Base-by-base conservation (phyloP, 1,140 invertebrate species). In the Ectropis grisescens region DNA sequence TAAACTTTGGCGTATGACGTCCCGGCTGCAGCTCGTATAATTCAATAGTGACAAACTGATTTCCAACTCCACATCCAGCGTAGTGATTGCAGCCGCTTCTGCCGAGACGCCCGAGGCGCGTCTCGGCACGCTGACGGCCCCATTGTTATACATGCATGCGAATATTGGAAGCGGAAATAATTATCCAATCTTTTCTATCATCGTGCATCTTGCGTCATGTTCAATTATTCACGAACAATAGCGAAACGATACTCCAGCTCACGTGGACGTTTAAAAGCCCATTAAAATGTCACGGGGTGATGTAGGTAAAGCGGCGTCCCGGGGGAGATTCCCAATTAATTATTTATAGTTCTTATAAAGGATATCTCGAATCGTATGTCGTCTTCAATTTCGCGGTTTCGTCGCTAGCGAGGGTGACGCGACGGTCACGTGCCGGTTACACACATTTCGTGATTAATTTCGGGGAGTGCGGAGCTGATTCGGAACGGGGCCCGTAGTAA, bases 1-100 rank as follows among this genome's bases (percentile, higher is more conserved):
- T 76, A 72, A 72, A 76, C 68, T 72, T 71, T 53, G 58, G 54
- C 67, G 65, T 74, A 78, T 70, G 67, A 71, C 62, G 66, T 69
- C 58, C 59, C 52, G 57, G 50, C 61, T 70, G 66, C 67, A 61
- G 66, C 57, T 57, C 55, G 48, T 71, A 71, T 78, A 78, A 78
- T 74, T 78, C 65, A 78, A 78, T 78, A 78, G 65, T 67, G 66
- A 66, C 65, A 64, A 75, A 71, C 65, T 72, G 67, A 75, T 66
- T 75, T 56, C 55, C 42, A 60, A 74, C 43, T 70, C 48, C 33
- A 40, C 45, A 53, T 57, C 47, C 34, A 39, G 37, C 52, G 57
- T 56, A 47, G 43, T 12, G 33, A 35, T 4, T 19, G 31, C 24
- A 14, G 26, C 39, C 23, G 34, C 42, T 36, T 37, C 47, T 37